A percentile compares a stretch with the other conserved stretches of the same genome.
Conservation (phyloP, 2,797 vertebrate genomes). For the Bovichtus variegatus region DNA sequence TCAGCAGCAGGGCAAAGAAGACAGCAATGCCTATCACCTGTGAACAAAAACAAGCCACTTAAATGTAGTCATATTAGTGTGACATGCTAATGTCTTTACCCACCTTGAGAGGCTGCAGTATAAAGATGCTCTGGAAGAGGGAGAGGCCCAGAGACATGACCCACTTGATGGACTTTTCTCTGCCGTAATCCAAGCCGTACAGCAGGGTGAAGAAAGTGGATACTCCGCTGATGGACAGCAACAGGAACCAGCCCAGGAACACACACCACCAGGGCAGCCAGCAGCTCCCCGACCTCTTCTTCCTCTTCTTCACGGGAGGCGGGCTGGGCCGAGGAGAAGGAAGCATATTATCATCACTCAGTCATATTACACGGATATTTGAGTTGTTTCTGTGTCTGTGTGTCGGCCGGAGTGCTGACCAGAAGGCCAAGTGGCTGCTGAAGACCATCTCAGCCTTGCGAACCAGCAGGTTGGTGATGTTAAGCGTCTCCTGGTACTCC, state of each 20-base stretch:
- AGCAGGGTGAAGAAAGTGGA: conserved; percentile 89
- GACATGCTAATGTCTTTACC: conserved; percentile 14
- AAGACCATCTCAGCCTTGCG: conserved; percentile 84
- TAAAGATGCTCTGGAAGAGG: conserved; percentile 90
- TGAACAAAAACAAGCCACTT: conserved; percentile 8
- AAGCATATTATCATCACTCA: no score
- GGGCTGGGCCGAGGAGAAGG: conserved; percentile 61
- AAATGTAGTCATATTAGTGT: not conserved
- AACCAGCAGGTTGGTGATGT: conserved; percentile 72
- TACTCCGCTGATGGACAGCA: conserved; percentile 85
- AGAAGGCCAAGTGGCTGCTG: conserved; percentile 74
- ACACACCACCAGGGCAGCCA: conserved; percentile 90
- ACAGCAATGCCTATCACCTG: conserved; percentile 88
- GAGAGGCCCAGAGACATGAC: conserved; percentile 87
- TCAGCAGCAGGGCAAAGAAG: conserved; percentile 87
- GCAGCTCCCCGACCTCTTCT: conserved; percentile 55
- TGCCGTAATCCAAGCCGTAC: conserved; percentile 88
- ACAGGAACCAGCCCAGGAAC: conserved; percentile 87
- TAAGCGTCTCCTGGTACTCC: conserved; percentile 73
- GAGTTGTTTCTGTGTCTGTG: no score
- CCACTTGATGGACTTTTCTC: conserved; percentile 86
- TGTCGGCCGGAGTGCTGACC: conserved; percentile 67
- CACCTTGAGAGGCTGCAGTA: conserved; percentile 90
- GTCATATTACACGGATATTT: no score
- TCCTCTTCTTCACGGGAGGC: conserved; percentile 52